A percentile compares a stretch with the other conserved stretches of the same genome.
Conservation (phyloP, 2,888 invertebrate genomes). For the Gastracanthus pulcherrimus region DNA sequence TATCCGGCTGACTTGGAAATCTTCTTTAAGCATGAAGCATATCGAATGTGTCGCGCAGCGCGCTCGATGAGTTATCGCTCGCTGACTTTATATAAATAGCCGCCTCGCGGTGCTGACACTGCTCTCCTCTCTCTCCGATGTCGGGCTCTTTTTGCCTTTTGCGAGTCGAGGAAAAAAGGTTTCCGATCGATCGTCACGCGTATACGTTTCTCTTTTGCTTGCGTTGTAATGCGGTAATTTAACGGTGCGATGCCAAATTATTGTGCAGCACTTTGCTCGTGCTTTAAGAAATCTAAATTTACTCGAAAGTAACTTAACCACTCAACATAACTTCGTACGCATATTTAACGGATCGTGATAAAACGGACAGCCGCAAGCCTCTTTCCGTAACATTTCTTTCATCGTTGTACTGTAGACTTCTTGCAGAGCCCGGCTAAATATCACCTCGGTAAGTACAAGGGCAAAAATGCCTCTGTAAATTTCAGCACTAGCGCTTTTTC, state of each 20-base stretch:
- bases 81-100: slow-evolving; percentile 29
- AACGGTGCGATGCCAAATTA: neutral
- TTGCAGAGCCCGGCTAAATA: neutral
- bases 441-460: neutral
- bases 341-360: too few relatives aligned
- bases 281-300: too few relatives aligned
- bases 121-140: neutral
- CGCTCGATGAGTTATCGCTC: slow-evolving; percentile 32
- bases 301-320: too few relatives aligned
- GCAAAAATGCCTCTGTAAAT: slow-evolving; percentile 12
- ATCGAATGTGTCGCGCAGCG: slow-evolving; percentile 47
- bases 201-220: too few relatives aligned
- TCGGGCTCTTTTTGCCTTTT: neutral
- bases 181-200: neutral
- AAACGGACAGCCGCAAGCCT: neutral
- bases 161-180: neutral
- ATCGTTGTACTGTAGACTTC: neutral
- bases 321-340: too few relatives aligned
- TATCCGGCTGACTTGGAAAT: slow-evolving; percentile 56
- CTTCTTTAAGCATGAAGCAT: slow-evolving; percentile 52
- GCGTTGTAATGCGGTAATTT: neutral
- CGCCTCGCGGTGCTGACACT: slow-evolving; percentile 1
- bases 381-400: neutral
- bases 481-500: neutral
- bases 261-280: too few relatives aligned